Evolutionary conservation across 2,888 invertebrate genomes (phyloP).

Genomic region (Sesia apiformis): DNA sequence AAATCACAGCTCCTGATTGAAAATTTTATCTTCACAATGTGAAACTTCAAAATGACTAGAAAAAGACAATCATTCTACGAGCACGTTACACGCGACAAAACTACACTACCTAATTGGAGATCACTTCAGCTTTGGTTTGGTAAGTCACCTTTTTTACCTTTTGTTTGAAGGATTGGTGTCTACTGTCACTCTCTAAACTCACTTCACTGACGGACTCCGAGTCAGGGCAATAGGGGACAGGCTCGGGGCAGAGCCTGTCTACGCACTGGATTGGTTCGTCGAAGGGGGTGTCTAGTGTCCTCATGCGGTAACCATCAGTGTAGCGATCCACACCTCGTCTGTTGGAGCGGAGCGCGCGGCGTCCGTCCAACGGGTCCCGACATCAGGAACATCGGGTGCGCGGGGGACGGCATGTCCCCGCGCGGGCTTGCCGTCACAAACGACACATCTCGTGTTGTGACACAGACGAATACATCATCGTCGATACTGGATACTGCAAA

Average conservation of each 20-base stretch:
- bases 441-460: slow-evolving; percentile 79
- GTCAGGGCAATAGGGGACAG: slow-evolving; percentile 39
- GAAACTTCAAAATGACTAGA: background rate
- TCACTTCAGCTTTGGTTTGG: slow-evolving; percentile 55
- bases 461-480: slow-evolving; percentile 77
- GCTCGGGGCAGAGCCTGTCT: slow-evolving; percentile 33
- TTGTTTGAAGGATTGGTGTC: slow-evolving; percentile 47
- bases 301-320: slow-evolving; percentile 40
- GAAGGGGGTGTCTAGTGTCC: slow-evolving; percentile 36
- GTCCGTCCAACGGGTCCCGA: slow-evolving; percentile 44
- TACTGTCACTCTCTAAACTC: slow-evolving; percentile 57
- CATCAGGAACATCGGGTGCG: slow-evolving; percentile 62
- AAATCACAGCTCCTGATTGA: slow-evolving; percentile 70
- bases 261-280: slow-evolving; percentile 51
- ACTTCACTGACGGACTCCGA: slow-evolving; percentile 59
- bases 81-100: background rate
- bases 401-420: slow-evolving; percentile 48
- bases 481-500: slow-evolving; percentile 69
- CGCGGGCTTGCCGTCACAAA: slow-evolving; percentile 78
- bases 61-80: background rate
- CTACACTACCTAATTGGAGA: slow-evolving; percentile 25
- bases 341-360: slow-evolving; percentile 27
- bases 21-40: slow-evolving; percentile 18
- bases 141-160: slow-evolving; percentile 52
- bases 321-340: slow-evolving; percentile 31